phyloP scores from a whole-genome alignment of 2,888 invertebrate genomes.

The Argynnis bischoffii region DNA sequence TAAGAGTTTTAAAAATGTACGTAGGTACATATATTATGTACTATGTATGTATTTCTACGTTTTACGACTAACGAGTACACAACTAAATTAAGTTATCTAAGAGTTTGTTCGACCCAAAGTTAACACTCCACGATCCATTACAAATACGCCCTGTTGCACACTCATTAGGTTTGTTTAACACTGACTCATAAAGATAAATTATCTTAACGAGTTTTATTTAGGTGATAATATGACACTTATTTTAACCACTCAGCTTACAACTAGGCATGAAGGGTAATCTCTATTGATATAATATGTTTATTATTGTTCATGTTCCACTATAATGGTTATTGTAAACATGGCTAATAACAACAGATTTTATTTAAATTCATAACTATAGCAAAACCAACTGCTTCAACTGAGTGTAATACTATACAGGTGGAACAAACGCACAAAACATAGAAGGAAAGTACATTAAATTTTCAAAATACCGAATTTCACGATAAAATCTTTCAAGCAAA shows the following conservation, averaged over 20 bases:
- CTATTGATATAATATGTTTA: too few relatives aligned
- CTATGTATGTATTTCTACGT: not conserved
- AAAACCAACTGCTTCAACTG: too few relatives aligned
- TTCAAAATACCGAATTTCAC: too few relatives aligned
- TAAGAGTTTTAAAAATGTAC: not conserved
- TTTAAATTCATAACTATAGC: too few relatives aligned
- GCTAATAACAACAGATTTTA: too few relatives aligned
- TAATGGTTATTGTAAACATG: too few relatives aligned
- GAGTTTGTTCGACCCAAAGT: conserved; percentile 10
- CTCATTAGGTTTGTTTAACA: conserved; percentile 20
- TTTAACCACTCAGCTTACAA: not conserved
- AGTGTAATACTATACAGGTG: too few relatives aligned
- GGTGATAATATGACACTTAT: conserved; percentile 8
- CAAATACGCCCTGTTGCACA: conserved; percentile 20
- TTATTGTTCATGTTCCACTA: too few relatives aligned
- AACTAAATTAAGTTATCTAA: conserved; percentile 16
- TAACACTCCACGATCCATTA: conserved; percentile 14
- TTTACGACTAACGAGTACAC: conserved; percentile 2
- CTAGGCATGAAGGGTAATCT: too few relatives aligned
- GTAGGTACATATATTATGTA: not conserved
- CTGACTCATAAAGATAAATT: conserved; percentile 24
- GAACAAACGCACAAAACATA: too few relatives aligned
- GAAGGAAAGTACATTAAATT: too few relatives aligned
- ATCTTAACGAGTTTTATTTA: conserved; percentile 5
- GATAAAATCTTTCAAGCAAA: too few relatives aligned